A percentile compares a stretch with the other conserved stretches of the same genome.
Evolutionary conservation across 2,888 invertebrate genomes (phyloP).

Genomic region (Microplitis deprimator): DNA sequence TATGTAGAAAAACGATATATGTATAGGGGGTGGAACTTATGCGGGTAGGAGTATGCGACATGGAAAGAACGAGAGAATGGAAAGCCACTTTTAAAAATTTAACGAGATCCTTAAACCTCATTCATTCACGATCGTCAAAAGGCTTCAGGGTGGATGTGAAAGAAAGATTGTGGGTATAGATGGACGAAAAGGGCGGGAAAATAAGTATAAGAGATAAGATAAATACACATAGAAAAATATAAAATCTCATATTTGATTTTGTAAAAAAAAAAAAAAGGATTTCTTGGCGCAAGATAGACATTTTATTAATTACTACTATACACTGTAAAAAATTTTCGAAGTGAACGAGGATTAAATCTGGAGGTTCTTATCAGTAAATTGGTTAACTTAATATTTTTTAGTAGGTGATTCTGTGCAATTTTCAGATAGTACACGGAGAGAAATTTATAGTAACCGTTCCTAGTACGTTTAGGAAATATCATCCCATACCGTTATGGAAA

Average conservation of each 20-base stretch:
- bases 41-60: slow-evolving; percentile 2
- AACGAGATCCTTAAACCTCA: slow-evolving; percentile 51
- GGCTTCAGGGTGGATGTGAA: slow-evolving; percentile 2
- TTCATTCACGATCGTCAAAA: slow-evolving; percentile 47
- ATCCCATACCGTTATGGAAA: no score
- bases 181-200: slow-evolving; percentile 14
- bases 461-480: no score
- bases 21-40: background rate
- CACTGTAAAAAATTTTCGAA: no score
- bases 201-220: background rate
- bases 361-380: no score
- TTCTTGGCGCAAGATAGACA: no score
- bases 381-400: no score
- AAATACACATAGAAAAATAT: slow-evolving; percentile 13
- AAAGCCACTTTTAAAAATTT: slow-evolving; percentile 49
- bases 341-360: no score
- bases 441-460: no score
- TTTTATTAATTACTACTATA: no score
- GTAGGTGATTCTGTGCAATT: no score
- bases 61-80: slow-evolving; percentile 12
- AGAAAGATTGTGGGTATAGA: background rate
- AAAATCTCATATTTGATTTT: background rate
- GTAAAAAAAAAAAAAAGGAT: background rate
- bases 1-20: background rate
- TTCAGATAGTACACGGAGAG: no score